These are phyloP conservation scores for Megathymus violae DNA, from an alignment of 1,140 invertebrate species.

Conservation along the genomic window DNA sequence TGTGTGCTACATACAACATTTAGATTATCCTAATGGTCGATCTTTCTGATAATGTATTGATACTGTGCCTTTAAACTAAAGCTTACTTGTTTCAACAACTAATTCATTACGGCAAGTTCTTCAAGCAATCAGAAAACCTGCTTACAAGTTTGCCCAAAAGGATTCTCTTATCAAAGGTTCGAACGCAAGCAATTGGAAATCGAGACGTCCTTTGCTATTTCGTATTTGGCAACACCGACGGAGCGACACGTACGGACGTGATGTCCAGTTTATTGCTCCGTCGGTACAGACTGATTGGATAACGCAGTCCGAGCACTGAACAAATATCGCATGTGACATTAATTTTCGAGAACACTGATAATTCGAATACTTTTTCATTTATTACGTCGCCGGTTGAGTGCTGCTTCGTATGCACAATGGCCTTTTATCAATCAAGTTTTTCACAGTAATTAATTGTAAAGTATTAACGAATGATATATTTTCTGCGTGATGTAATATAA, in stretches of 20 bases:
- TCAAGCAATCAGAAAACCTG: constrained; percentile 6
- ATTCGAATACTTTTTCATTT: constrained; percentile 34
- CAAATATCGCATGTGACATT: constrained; percentile 34
- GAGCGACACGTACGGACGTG: constrained; percentile 55
- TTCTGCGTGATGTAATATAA: background rate
- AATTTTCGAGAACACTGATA: constrained; percentile 30
- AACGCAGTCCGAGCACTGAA: constrained; percentile 25
- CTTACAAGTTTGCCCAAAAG: background rate
- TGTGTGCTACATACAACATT: too few relatives aligned
- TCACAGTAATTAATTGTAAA: constrained; percentile 22
- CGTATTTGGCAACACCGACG: constrained; percentile 19
- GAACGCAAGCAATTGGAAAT: constrained; percentile 12
- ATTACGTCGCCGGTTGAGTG: constrained; percentile 19
- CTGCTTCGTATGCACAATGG: constrained; percentile 22
- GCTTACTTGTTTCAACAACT: background rate
- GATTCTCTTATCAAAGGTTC: constrained; percentile 12
- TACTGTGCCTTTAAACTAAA: background rate
- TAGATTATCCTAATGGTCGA: background rate
- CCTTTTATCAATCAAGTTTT: constrained; percentile 30
- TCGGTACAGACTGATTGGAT: constrained; percentile 55
- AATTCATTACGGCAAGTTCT: background rate
- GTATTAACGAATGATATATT: constrained; percentile 1
- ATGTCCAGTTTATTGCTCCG: constrained; percentile 58
- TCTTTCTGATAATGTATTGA: background rate
- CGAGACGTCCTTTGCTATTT: constrained; percentile 24